Conservation (phyloP, 2,113 vertebrate genomes). For the Myotis brandtii region DNA sequence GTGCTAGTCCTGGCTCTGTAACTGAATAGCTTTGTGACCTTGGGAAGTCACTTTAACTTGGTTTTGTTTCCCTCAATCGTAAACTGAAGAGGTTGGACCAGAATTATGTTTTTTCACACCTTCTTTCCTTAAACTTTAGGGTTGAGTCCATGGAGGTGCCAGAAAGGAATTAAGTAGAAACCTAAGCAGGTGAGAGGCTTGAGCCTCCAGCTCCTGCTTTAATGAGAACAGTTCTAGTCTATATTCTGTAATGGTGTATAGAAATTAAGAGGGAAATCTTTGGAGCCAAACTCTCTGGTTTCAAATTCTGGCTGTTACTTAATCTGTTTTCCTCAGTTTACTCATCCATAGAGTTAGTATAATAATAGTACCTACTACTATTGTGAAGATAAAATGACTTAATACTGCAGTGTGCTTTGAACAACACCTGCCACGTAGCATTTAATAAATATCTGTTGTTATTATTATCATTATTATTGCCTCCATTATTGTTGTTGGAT, state of each 20-base stretch:
- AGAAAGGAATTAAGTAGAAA: conserved; percentile 15
- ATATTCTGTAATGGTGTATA: background rate
- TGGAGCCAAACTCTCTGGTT: background rate
- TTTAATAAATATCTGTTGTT: background rate
- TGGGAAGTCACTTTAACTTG: conserved; percentile 35
- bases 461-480: background rate
- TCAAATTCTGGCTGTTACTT: conserved; percentile 34
- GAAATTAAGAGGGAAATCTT: conserved; percentile 6
- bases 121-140: conserved; percentile 48
- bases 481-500: background rate
- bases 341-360: conserved; percentile 17
- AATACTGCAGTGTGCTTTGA: background rate
- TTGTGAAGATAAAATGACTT: conserved; percentile 32
- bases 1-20: background rate
- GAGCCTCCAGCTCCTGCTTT: background rate
- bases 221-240: background rate
- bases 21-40: background rate
- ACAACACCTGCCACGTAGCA: background rate
- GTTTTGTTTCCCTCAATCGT: conserved; percentile 49
- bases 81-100: conserved; percentile 11
- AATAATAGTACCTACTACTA: background rate
- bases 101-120: conserved; percentile 1
- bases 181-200: conserved; percentile 46
- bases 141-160: background rate
- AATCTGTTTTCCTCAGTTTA: background rate